phyloP scores from a whole-genome alignment of 2,888 invertebrate species.

The Leucophenga montana region DNA sequence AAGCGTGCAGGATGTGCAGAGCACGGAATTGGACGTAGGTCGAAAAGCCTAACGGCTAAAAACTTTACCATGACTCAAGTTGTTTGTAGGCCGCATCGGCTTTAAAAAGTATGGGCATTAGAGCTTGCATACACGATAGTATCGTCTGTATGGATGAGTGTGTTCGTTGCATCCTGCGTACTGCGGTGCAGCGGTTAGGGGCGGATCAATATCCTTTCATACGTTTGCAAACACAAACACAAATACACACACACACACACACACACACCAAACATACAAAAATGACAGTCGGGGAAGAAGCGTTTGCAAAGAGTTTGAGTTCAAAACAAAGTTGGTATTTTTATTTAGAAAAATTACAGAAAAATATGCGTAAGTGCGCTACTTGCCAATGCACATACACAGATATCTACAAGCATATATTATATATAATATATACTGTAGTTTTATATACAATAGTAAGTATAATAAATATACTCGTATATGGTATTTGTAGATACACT shows the following conservation, averaged over 20 bases:
- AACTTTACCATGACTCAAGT: slow-evolving; percentile 13
- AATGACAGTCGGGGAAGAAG: not conserved
- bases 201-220: slow-evolving; percentile 68
- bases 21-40: not conserved
- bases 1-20: not conserved
- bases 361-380: slow-evolving; percentile 56
- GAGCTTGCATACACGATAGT: not conserved
- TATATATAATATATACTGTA: not conserved
- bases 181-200: slow-evolving; percentile 46
- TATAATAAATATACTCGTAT: not conserved
- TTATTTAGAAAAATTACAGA: slow-evolving; percentile 58
- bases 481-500: slow-evolving; percentile 27
- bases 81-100: not conserved
- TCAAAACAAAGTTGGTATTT: slow-evolving; percentile 35
- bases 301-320: not conserved
- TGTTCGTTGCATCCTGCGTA: slow-evolving; percentile 4
- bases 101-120: not conserved
- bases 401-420: not conserved
- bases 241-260: slow-evolving; percentile 6
- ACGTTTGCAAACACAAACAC: slow-evolving; percentile 40
- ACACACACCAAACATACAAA: slow-evolving; percentile 17
- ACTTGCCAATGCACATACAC: slow-evolving; percentile 13
- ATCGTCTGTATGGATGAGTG: not conserved
- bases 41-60: slow-evolving; percentile 26
- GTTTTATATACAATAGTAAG: not conserved